A percentile compares a stretch with the other conserved stretches of the same genome.
phyloP scores from a whole-genome alignment of 2,888 invertebrate genomes.

The Xanthorhoe designata region DNA sequence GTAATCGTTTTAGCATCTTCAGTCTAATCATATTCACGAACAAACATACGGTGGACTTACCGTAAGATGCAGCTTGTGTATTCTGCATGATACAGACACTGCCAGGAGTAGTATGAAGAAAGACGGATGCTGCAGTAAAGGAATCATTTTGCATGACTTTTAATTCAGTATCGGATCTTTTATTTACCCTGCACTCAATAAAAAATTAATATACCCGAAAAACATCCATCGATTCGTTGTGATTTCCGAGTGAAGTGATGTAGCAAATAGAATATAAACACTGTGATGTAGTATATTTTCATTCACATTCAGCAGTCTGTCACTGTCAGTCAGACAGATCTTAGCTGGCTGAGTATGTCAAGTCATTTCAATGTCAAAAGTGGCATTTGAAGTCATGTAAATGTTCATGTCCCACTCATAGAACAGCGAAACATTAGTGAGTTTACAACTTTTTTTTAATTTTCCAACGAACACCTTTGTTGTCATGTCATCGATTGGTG shows the following conservation, averaged over 20 bases:
- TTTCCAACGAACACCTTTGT: too few relatives aligned
- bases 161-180: background rate
- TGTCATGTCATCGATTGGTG: too few relatives aligned
- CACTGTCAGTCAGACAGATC: too few relatives aligned
- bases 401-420: too few relatives aligned
- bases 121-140: conserved; percentile 52
- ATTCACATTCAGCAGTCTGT: too few relatives aligned
- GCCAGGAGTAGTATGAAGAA: conserved; percentile 54
- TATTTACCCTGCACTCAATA: background rate
- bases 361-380: too few relatives aligned
- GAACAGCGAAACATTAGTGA: too few relatives aligned
- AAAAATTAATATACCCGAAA: background rate
- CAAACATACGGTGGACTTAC: conserved; percentile 54
- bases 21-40: background rate
- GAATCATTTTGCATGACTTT: conserved; percentile 70
- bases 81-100: conserved; percentile 66
- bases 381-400: too few relatives aligned
- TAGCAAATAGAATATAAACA: too few relatives aligned
- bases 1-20: background rate
- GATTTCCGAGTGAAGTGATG: background rate
- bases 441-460: too few relatives aligned
- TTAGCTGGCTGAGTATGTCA: too few relatives aligned
- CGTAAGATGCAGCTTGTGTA: conserved; percentile 76
- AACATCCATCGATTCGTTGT: conserved; percentile 14
- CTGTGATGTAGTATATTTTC: background rate